Percentiles rank a stretch among this genome's conserved stretches.
These are phyloP conservation scores for Chalcis sispes DNA, from an alignment of 2,888 invertebrate genomes.

Conservation along the genomic window DNA sequence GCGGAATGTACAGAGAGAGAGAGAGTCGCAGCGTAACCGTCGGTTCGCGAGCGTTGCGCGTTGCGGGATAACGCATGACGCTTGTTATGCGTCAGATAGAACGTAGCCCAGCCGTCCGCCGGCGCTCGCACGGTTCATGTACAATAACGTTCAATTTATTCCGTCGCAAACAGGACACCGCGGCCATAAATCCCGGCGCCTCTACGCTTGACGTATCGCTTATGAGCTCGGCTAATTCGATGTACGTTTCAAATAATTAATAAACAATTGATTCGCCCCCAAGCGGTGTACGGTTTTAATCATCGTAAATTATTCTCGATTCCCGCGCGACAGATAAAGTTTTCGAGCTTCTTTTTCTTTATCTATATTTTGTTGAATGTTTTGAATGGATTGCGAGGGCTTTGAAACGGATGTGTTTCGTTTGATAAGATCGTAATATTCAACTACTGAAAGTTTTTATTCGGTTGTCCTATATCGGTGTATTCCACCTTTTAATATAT, in stretches of 20 bases:
- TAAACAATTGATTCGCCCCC: conserved; percentile 63
- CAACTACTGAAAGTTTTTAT: no score
- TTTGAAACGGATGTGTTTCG: no score
- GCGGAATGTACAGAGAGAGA: no score
- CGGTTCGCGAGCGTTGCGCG: no score
- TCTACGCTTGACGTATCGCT: conserved; percentile 68
- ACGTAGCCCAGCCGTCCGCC: conserved; percentile 62
- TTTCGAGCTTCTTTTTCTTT: no score
- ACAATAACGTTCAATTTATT: conserved; percentile 71
- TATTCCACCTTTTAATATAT: no score
- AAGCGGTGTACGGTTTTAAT: conserved; percentile 4
- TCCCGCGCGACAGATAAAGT: no score
- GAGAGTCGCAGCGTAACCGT: no score
- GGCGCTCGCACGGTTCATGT: conserved; percentile 52
- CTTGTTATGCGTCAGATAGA: conserved; percentile 70
- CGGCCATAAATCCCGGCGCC: conserved; percentile 64
- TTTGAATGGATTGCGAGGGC: no score
- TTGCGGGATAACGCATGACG: conserved; percentile 69
- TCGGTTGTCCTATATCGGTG: no score
- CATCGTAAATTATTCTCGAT: conserved; percentile 2
- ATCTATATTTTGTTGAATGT: no score
- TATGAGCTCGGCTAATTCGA: conserved; percentile 70
- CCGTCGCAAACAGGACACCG: conserved; percentile 64
- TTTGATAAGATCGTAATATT: no score
- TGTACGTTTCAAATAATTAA: conserved; percentile 70